A percentile compares a stretch with the other conserved stretches of the same genome.
Conservation (phyloP, 2,113 vertebrate species). For the Pteropus alecto region DNA sequence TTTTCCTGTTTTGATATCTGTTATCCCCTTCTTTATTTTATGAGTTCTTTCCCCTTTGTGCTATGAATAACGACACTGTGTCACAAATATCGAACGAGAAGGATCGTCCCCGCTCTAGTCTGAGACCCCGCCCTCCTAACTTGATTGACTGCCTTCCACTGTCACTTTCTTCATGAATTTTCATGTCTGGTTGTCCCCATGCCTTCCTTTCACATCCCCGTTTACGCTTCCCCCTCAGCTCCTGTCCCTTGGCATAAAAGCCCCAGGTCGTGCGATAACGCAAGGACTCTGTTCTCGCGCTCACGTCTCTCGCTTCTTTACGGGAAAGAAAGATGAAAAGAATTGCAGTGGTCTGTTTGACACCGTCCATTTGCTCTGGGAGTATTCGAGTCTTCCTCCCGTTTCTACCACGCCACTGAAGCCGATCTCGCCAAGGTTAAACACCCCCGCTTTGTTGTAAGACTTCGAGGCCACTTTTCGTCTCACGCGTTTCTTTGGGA, state of each 20-base stretch:
- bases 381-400: not conserved
- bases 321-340: not conserved
- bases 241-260: not conserved
- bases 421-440: not conserved
- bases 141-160: rapidly evolving
- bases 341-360: too few species aligned
- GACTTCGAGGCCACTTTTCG: not conserved
- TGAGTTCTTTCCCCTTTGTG: not conserved
- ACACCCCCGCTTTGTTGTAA: not conserved
- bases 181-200: too few species aligned
- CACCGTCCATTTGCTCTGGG: not conserved
- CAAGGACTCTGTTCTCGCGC: not conserved
- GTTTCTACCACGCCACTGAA: not conserved
- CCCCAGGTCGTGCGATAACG: rapidly evolving
- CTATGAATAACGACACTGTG: not conserved
- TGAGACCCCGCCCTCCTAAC: not conserved
- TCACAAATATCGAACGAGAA: not conserved
- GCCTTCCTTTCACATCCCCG: not conserved
- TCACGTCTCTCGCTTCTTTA: not conserved
- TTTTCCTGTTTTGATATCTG: not conserved
- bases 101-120: not conserved
- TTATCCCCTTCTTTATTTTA: not conserved
- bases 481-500: too few species aligned
- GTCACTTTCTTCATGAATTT: not conserved
- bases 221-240: not conserved